Percentiles rank a stretch among this genome's conserved stretches.
These are phyloP conservation scores for Cydia splendana DNA, from an alignment of 1,140 invertebrate species.

Conservation along the genomic window DNA sequence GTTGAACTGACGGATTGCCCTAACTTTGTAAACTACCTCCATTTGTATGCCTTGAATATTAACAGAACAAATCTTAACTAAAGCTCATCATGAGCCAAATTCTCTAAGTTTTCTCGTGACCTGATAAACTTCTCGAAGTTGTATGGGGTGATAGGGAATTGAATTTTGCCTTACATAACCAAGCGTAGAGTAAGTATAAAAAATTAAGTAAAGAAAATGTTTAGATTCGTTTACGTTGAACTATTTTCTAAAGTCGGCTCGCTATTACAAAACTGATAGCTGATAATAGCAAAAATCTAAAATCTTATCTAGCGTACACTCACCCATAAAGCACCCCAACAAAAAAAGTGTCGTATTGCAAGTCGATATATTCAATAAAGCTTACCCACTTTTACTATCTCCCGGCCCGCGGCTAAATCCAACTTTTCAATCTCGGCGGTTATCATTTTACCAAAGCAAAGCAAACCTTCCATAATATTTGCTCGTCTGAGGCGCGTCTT, in stretches of 20 bases:
- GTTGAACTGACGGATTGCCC: conserved; percentile 26
- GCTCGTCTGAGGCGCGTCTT: conserved; percentile 69
- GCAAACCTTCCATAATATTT: conserved; percentile 77
- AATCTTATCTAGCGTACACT: not conserved
- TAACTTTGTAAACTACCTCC: conserved; percentile 11
- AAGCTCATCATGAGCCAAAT: not conserved
- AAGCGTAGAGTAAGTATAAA: too few species aligned
- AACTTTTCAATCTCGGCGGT: conserved; percentile 76
- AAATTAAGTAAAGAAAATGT: too few species aligned
- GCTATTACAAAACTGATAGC: not conserved
- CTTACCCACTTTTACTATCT: conserved; percentile 40
- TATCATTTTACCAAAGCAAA: conserved; percentile 80
- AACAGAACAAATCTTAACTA: conserved; percentile 14
- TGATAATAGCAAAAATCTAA: not conserved
- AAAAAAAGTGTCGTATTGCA: conserved; percentile 23
- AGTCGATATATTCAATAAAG: conserved; percentile 34
- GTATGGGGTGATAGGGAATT: not conserved
- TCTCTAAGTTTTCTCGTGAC: not conserved
- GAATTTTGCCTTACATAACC: not conserved
- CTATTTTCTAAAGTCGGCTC: too few species aligned
- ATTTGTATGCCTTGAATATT: conserved; percentile 20
- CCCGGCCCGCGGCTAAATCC: conserved; percentile 61
- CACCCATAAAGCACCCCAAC: not conserved
- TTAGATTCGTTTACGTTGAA: too few species aligned
- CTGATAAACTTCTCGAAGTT: not conserved